These are phyloP conservation scores for Rhincodon typus DNA, from an alignment of 2,797 vertebrate species.

Conservation along the genomic window DNA sequence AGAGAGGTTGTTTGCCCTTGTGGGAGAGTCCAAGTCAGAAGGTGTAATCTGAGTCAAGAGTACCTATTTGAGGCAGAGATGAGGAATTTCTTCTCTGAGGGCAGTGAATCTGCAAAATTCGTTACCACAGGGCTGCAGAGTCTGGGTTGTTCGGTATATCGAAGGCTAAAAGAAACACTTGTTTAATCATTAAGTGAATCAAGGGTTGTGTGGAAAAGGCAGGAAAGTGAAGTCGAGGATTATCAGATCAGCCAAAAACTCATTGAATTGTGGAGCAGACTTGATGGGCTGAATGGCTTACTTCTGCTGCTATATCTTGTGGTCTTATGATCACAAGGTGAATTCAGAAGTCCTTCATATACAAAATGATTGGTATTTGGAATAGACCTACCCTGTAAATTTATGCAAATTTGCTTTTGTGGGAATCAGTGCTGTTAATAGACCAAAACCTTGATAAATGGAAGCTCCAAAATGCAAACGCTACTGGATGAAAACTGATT, in stretches of 20 bases:
- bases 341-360: not conserved
- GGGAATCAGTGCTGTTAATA: not conserved
- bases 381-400: not conserved
- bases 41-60: too few species aligned
- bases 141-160: not conserved
- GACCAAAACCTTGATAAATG: not conserved
- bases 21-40: too few species aligned
- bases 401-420: not conserved
- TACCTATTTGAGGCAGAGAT: too few species aligned
- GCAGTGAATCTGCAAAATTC: too few species aligned
- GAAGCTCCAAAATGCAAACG: not conserved
- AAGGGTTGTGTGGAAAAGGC: not conserved
- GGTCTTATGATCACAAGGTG: not conserved
- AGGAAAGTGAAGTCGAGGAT: not conserved
- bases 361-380: not conserved
- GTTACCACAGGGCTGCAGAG: too few species aligned
- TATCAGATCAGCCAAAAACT: not conserved
- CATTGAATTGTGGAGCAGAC: not conserved
- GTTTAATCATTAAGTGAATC: not conserved
- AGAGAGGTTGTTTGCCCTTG: too few species aligned
- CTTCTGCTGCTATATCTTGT: not conserved
- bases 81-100: too few species aligned
- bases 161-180: not conserved
- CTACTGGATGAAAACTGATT: not conserved
- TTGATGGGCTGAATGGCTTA: not conserved